phyloP scores from a whole-genome alignment of 1,140 invertebrate species.

The Aphelenchoides fujianensis region DNA sequence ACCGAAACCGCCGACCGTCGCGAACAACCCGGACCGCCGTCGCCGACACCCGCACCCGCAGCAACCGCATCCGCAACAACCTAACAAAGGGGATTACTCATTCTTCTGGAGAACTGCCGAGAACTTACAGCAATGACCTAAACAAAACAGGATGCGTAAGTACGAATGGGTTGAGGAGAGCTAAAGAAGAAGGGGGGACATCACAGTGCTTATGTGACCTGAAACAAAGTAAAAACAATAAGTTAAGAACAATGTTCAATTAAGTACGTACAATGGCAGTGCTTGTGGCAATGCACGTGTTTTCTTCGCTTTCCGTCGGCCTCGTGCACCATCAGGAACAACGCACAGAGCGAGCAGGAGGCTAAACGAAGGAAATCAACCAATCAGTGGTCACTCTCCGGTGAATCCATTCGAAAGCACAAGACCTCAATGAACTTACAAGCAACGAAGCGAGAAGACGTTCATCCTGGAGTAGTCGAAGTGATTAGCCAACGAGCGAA shows the following conservation, averaged over 20 bases:
- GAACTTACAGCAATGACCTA: conserved; percentile 5
- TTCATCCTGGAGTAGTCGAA: too few species aligned
- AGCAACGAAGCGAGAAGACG: too few species aligned
- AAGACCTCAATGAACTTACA: too few species aligned
- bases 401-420: too few species aligned
- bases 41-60: neutral
- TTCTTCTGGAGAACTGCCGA: neutral
- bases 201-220: neutral
- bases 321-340: neutral
- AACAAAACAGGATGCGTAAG: neutral
- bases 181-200: too few species aligned
- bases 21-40: too few species aligned
- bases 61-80: neutral
- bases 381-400: too few species aligned
- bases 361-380: too few species aligned
- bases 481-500: too few species aligned
- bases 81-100: neutral
- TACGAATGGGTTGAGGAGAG: neutral
- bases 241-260: too few species aligned
- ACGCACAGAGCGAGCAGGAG: too few species aligned
- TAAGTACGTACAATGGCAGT: neutral
- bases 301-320: neutral
- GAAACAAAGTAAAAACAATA: too few species aligned
- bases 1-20: neutral
- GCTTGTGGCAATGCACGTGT: neutral